These are phyloP conservation scores for Helicoverpa armigera DNA, from an alignment of 1,140 invertebrate genomes.

Conservation along the genomic window DNA sequence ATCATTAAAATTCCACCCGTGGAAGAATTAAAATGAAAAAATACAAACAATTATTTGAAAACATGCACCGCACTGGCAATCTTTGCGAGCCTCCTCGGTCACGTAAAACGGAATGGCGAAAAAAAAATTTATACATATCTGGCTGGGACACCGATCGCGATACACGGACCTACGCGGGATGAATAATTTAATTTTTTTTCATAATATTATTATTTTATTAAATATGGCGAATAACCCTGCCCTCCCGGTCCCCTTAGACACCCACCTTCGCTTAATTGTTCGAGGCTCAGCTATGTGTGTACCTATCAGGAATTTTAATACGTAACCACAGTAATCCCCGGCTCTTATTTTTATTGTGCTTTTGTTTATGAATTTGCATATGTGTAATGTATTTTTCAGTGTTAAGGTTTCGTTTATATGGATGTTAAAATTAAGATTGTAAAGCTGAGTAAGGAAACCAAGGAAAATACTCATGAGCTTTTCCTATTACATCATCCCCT, in stretches of 20 bases:
- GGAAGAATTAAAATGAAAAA: constrained; percentile 63
- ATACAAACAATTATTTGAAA: constrained; percentile 71
- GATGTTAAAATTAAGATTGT: not conserved
- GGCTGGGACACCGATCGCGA: constrained; percentile 79
- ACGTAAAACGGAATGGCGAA: constrained; percentile 76
- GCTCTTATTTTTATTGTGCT: constrained; percentile 79
- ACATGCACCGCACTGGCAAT: constrained; percentile 69
- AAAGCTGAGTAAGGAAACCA: not conserved
- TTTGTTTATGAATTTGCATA: constrained; percentile 69
- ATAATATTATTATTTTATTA: constrained; percentile 74
- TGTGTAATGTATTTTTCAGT: constrained; percentile 67
- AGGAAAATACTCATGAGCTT: no score
- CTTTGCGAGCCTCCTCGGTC: constrained; percentile 73
- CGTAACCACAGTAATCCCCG: constrained; percentile 64
- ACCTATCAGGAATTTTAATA: constrained; percentile 80
- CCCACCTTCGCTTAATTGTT: constrained; percentile 70
- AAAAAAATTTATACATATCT: constrained; percentile 71
- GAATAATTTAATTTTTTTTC: constrained; percentile 80
- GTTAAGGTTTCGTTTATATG: constrained; percentile 49
- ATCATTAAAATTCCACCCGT: constrained; percentile 64
- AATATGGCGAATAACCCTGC: constrained; percentile 74
- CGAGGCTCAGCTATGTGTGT: constrained; percentile 75
- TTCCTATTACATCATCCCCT: no score
- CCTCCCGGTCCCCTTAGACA: constrained; percentile 50
- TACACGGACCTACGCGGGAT: constrained; percentile 73